Conservation (phyloP, 2,113 vertebrate species). For the Corythornis vintsioides region DNA sequence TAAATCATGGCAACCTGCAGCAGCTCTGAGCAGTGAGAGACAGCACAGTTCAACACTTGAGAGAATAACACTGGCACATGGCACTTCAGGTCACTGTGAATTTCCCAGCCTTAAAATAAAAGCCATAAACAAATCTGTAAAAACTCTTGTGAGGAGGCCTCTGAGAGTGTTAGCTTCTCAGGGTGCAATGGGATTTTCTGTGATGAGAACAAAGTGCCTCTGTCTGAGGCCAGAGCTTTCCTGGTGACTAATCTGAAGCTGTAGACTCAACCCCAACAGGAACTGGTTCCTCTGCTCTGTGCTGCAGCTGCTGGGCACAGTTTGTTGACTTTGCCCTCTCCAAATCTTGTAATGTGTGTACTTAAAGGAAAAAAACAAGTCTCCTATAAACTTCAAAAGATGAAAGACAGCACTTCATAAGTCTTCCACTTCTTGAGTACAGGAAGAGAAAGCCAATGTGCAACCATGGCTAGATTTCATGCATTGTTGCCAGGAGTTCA, state of each 20-base stretch:
- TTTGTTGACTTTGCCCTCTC: slow-evolving; percentile 47
- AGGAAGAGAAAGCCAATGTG: not conserved
- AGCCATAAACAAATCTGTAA: not conserved
- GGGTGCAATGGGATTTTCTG: not conserved
- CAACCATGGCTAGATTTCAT: not conserved
- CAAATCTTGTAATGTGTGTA: slow-evolving; percentile 1
- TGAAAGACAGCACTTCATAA: slow-evolving; percentile 37
- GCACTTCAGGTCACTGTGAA: not conserved
- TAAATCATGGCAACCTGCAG: not conserved
- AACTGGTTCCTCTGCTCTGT: not conserved
- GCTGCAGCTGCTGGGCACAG: slow-evolving; percentile 12
- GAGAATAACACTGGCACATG: not conserved
- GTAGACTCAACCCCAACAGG: not conserved
- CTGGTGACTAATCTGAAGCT: not conserved
- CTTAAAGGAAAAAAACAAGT: not conserved
- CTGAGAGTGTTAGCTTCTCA: not conserved
- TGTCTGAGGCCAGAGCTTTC: not conserved
- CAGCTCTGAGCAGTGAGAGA: not conserved
- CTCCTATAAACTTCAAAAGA: not conserved
- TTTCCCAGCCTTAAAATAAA: not conserved
- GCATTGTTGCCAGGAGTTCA: not conserved
- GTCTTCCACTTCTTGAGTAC: not conserved
- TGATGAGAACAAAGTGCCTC: not conserved
- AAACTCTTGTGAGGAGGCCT: not conserved
- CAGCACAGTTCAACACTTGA: not conserved